Base-by-base conservation (phyloP, 2,797 vertebrate genomes). In the Luscinia megarhynchos region DNA sequence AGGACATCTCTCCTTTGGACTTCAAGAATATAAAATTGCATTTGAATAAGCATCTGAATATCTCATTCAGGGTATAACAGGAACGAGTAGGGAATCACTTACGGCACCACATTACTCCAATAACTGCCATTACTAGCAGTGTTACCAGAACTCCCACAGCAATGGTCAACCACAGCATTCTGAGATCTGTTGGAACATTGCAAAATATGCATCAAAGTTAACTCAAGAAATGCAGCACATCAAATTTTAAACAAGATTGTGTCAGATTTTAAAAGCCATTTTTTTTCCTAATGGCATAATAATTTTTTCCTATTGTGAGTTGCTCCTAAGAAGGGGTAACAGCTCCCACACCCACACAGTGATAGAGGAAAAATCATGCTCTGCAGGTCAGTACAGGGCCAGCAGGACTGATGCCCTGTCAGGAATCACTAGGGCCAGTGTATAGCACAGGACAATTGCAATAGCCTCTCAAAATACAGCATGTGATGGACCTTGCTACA, bases 91-190 rank as follows among this genome's bases (percentile, higher is more conserved):
- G 57, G 32, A 83, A 68, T 82, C 38, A 96, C 96, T 97, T 96
- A 97, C 96, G 6, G 3, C 3, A 38, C 29, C 4, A 1, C 18
- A 69, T 8, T 46, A 2, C 3, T 89, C 38, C 72, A 80, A 15
- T 27, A 50, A 50, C 6, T 50, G 3, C 1, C 84, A 2, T 1
- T 38, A 2, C 2, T 89, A 7, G 3, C 11, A 21, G 1, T 12
- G 0, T 0, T 55, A 17, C 3, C 1, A 2, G 0, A 58, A 15
- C 3, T 40, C 1, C 6, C 18, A 59, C 3, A 82, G 2, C 0
- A 63, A 8, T 6, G 75, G 6, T 3, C 89, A 10, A 48, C 10
- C 0, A 0, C 3, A 0, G 18, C 0, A 18, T 0, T 64, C 23
- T 9, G 77, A 17, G 10, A 61, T 34, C 22, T 85, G 79, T 9